phyloP scores from a whole-genome alignment of 1,140 invertebrate species.

The Lasaia peninsularis region DNA sequence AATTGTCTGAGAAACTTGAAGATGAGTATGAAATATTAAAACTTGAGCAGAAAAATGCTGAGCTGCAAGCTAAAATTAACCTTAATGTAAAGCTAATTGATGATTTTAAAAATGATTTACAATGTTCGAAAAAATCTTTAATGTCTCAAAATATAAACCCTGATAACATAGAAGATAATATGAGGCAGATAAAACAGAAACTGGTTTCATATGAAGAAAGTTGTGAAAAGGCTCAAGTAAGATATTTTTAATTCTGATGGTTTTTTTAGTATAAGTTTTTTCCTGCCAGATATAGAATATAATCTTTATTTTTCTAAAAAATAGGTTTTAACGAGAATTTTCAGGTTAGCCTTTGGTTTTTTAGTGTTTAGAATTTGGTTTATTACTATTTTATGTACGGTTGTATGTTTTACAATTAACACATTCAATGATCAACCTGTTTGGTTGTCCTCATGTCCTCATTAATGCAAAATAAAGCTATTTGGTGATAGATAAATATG shows the following conservation, averaged over 20 bases:
- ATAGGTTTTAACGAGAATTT: no score
- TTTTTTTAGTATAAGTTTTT: no score
- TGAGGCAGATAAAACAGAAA: conserved; percentile 56
- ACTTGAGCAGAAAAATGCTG: conserved; percentile 52
- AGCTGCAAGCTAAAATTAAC: conserved; percentile 51
- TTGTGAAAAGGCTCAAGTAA: conserved; percentile 54
- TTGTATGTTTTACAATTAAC: no score
- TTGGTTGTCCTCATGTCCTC: no score
- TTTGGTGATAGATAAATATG: no score
- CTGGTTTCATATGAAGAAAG: conserved; percentile 57
- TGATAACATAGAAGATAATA: conserved; percentile 52
- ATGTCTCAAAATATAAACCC: conserved; percentile 41
- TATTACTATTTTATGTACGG: no score
- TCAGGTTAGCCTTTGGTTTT: no score
- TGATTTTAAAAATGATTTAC: conserved; percentile 52
- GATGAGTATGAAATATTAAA: conserved; percentile 60
- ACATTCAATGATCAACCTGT: no score
- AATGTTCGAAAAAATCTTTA: conserved; percentile 43
- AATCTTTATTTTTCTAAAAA: no score
- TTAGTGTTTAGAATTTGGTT: no score
- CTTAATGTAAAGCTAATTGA: conserved; percentile 54
- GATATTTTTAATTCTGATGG: background rate
- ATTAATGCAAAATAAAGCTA: no score
- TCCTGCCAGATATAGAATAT: no score
- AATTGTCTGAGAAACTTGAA: conserved; percentile 43